These are phyloP conservation scores for Nysson spinosus DNA, from an alignment of 2,888 invertebrate genomes.

Conservation along the genomic window DNA sequence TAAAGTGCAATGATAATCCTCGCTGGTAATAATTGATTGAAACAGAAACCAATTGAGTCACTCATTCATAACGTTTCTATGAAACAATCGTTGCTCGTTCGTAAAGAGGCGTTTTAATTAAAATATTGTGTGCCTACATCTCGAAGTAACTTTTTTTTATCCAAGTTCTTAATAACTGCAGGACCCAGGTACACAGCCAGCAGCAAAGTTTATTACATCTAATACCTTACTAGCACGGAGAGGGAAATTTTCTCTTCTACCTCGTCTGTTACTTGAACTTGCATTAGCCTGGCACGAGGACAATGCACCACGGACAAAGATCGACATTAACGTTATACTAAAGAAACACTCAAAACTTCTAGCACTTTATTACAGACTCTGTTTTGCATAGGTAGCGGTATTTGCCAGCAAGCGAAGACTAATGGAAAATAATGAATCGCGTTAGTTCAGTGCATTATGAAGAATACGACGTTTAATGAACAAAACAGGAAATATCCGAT, in stretches of 20 bases:
- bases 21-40: too few species aligned
- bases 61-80: too few species aligned
- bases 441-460: conserved; percentile 3
- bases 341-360: conserved; percentile 2
- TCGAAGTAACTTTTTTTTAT: conserved; percentile 31
- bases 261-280: conserved; percentile 23
- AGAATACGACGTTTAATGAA: conserved; percentile 2
- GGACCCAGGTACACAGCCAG: conserved; percentile 8
- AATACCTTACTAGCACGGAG: conserved; percentile 31
- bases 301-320: conserved; percentile 13
- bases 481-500: conserved; percentile 6
- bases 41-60: too few species aligned
- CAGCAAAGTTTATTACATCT: conserved; percentile 41
- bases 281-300: conserved; percentile 9
- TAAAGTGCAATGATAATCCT: too few species aligned
- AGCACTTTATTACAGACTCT: too few species aligned
- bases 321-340: neutral
- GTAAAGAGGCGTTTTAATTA: conserved; percentile 43
- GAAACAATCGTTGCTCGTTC: conserved; percentile 6
- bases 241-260: conserved; percentile 29
- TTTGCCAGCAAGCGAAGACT: neutral
- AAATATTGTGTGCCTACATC: conserved; percentile 43
- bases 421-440: conserved; percentile 20
- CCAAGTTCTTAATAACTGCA: conserved; percentile 33
- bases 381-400: too few species aligned